Base-by-base conservation (phyloP, 2,888 invertebrate genomes). In the Seira musarum region DNA sequence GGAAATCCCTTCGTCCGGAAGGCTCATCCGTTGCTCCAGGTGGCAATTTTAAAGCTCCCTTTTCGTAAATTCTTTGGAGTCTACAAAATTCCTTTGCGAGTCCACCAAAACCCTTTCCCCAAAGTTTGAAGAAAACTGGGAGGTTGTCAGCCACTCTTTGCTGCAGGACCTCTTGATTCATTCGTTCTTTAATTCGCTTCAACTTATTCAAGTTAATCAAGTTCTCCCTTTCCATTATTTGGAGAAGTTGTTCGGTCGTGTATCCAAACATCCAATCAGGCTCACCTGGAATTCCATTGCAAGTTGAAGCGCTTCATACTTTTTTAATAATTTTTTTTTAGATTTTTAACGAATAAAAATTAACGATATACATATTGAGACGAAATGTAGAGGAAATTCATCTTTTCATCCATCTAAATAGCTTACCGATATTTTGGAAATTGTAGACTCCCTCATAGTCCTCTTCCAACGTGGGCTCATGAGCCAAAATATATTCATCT, bases 161-260 rank as follows among this genome's bases (percentile, higher is more conserved):
- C 13, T 71, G 19, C 0, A 71, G 17, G 0, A 46, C 60, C 5
- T 69, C 60, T 6, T 70, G 30, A n/a, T 53, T 65, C 6, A 65
- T 2, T 1, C 70, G 22, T 0, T 71, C 70, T 25, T 66, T 77
- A 60, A 77, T 66, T 57, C 77, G 19, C 3, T 57, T 17, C n/a
- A 78, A 3, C 49, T 71, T 78, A 40, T 71, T 78, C 10, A 46
- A 66, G 2, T 60, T 71, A 19, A 71, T 49, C 0, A 78, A 21
- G 49, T 78, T 71, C 22, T 78, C 78, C 1, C 78, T 53, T 22
- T 78, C 71, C 61, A 78, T 53, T 2, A 78, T 46, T 61, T 78
- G 53, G 5, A 78, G 30, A 57, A 78, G 49, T 10, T 78, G 66
- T n/a, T 71, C 71, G 2, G 60, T 66, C 0, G 78, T 78, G 49